These are phyloP conservation scores for Aelia acuminata DNA, from an alignment of 2,888 invertebrate species.

Conservation along the genomic window DNA sequence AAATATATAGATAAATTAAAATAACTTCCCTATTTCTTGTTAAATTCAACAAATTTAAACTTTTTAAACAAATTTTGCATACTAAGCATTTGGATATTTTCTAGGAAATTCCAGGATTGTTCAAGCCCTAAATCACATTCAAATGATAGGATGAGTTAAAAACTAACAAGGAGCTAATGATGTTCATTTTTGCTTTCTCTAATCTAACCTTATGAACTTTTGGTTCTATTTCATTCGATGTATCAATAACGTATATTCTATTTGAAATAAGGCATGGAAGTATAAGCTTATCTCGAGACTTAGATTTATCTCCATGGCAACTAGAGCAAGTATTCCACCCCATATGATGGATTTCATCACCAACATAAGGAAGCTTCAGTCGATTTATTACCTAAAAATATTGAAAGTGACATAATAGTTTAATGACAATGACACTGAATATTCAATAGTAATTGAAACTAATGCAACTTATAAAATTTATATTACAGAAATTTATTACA, in stretches of 20 bases:
- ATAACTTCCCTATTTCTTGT: no score
- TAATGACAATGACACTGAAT: background rate
- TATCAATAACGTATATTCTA: conserved; percentile 87
- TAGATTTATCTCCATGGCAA: conserved; percentile 76
- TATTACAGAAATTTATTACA: background rate
- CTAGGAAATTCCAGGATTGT: no score
- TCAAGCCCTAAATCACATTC: no score
- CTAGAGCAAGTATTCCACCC: conserved; percentile 99
- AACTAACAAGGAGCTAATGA: no score
- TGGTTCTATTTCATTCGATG: conserved; percentile 81
- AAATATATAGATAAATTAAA: no score
- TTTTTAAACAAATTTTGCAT: no score
- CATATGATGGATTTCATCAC: conserved; percentile 94
- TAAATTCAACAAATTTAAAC: no score
- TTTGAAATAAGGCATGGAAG: conserved; percentile 86
- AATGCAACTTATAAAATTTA: background rate
- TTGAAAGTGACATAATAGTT: background rate
- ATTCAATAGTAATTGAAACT: background rate
- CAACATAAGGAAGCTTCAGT: conserved; percentile 80
- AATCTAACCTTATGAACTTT: conserved; percentile 79
- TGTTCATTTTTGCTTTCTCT: no score
- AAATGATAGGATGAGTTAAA: no score
- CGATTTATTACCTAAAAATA: conserved; percentile 85
- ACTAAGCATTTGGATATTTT: no score
- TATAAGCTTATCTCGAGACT: conserved; percentile 83